phyloP scores from a whole-genome alignment of 1,140 invertebrate genomes.

The Neodiprion lecontei region DNA sequence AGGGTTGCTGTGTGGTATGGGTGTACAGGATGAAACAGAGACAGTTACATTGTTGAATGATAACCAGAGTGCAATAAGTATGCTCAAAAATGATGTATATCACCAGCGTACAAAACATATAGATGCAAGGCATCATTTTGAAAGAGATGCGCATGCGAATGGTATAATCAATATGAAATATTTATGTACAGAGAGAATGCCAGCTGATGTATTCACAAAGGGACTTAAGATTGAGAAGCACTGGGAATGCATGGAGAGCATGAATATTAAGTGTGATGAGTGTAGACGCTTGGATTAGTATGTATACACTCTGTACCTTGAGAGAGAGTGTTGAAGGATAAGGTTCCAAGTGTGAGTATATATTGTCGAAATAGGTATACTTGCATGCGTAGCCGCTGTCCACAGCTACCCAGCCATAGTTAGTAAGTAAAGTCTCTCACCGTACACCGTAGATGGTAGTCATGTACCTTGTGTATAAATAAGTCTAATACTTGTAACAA shows the following conservation, averaged over 20 bases:
- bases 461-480: too few species aligned
- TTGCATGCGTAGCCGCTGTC: too few species aligned
- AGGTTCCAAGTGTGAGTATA: too few species aligned
- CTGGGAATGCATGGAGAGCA: conserved; percentile 2
- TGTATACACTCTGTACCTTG: neutral
- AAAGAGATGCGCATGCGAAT: conserved; percentile 15
- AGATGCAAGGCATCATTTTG: conserved; percentile 33
- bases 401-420: too few species aligned
- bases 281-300: neutral
- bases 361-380: too few species aligned
- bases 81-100: conserved; percentile 26
- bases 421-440: too few species aligned
- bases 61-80: conserved; percentile 33
- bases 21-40: neutral
- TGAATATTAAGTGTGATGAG: neutral
- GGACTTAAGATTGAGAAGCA: neutral
- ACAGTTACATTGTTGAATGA: conserved; percentile 28
- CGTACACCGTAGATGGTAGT: too few species aligned
- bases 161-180: conserved; percentile 13
- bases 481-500: too few species aligned
- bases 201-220: conserved; percentile 24
- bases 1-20: conserved; percentile 26
- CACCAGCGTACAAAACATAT: conserved; percentile 11
- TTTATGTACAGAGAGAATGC: conserved; percentile 17
- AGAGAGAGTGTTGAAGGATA: conserved; percentile 5